A percentile compares a stretch with the other conserved stretches of the same genome.
phyloP scores from a whole-genome alignment of 2,113 vertebrate genomes.

The Capreolus pygargus region DNA sequence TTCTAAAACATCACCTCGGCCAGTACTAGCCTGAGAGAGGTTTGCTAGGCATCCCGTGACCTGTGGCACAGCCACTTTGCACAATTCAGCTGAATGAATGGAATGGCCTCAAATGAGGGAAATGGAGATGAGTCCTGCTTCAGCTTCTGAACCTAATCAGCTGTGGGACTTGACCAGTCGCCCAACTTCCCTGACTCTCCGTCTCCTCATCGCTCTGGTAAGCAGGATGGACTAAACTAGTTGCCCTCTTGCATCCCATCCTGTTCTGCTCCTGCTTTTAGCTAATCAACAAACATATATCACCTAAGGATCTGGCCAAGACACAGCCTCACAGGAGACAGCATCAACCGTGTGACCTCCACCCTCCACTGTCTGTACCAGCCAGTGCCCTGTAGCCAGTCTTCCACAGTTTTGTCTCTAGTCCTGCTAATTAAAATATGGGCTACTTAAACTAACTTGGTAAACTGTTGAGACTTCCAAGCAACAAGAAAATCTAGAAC shows the following conservation, averaged over 20 bases:
- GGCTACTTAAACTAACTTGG: neutral
- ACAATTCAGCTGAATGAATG: neutral
- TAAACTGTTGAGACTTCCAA: neutral
- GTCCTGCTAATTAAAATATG: neutral
- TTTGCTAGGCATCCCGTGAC: neutral
- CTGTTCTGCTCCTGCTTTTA: neutral
- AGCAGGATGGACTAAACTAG: neutral
- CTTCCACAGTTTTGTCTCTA: neutral
- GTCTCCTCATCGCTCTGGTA: neutral
- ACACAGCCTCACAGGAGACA: neutral
- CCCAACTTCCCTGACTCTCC: neutral
- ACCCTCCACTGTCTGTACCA: neutral
- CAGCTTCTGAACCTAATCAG: neutral
- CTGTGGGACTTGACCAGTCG: neutral
- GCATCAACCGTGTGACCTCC: neutral
- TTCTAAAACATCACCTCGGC: neutral
- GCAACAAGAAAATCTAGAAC: conserved; percentile 12
- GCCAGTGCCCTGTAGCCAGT: neutral
- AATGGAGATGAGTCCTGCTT: neutral
- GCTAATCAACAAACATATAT: neutral
- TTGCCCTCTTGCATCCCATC: neutral
- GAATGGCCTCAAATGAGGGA: neutral
- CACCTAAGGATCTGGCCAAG: neutral
- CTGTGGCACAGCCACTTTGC: neutral
- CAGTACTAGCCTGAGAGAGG: neutral